Conservation (phyloP, 2,888 invertebrate species). For the Leistus spinibarbis region DNA sequence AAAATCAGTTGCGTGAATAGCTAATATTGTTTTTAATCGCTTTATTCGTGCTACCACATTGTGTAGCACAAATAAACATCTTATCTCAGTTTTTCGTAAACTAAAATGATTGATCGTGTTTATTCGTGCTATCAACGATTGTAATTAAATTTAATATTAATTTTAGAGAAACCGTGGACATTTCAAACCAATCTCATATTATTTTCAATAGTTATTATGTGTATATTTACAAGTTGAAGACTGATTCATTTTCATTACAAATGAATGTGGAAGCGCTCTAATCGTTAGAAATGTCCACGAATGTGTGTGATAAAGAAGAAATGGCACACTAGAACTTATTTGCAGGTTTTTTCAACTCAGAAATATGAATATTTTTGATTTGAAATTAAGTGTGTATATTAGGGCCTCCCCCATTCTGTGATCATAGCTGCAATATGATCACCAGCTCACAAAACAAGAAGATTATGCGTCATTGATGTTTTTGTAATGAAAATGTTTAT, state of each 20-base stretch:
- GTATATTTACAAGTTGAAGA: constrained; percentile 12
- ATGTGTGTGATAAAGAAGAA: neutral
- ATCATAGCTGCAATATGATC: neutral
- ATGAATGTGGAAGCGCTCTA: constrained; percentile 9
- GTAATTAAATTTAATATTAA: neutral
- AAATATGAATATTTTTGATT: neutral
- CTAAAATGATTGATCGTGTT: neutral
- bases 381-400: neutral
- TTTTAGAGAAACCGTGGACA: constrained; percentile 27
- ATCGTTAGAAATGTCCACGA: constrained; percentile 36
- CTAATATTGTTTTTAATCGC: neutral
- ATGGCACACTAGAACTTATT: neutral
- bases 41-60: too few species aligned
- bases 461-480: constrained; percentile 28
- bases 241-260: constrained; percentile 39
- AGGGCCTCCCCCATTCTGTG: neutral
- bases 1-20: neutral
- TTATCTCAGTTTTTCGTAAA: too few species aligned
- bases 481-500: constrained; percentile 40
- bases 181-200: constrained; percentile 22
- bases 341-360: constrained; percentile 11
- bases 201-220: neutral
- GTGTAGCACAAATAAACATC: too few species aligned
- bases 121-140: neutral
- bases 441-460: neutral